phyloP scores from a whole-genome alignment of 2,113 vertebrate genomes.

The Lagopus muta region DNA sequence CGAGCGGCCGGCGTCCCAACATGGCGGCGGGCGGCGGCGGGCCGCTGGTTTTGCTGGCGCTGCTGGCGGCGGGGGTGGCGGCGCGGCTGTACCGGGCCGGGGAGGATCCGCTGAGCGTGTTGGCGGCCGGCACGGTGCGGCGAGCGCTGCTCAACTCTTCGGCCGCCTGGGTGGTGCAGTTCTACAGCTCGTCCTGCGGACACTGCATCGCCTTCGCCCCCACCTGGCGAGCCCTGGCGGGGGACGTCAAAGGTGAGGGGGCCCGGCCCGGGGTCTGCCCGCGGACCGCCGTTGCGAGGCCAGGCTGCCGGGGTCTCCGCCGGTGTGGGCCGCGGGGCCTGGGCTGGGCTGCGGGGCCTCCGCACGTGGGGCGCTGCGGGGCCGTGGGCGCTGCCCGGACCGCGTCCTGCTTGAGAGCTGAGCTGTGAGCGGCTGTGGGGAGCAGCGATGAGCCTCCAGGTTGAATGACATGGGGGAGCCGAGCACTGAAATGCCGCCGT shows the following conservation, averaged over 20 bases:
- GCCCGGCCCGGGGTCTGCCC: neutral
- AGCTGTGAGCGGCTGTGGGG: accelerated
- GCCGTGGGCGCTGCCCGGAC: too few species aligned
- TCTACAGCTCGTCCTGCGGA: conserved; percentile 95
- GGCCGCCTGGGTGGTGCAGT: conserved; percentile 93
- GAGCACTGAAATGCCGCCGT: neutral
- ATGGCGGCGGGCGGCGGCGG: neutral
- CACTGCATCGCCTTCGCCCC: conserved; percentile 94
- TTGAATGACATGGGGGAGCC: neutral
- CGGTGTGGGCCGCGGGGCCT: neutral
- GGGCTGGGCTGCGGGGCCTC: neutral
- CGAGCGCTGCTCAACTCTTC: conserved; percentile 83
- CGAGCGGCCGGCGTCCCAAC: neutral
- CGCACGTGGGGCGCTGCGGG: neutral
- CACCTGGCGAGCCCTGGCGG: conserved; percentile 90
- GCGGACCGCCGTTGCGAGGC: too few species aligned
- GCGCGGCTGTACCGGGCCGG: conserved; percentile 82
- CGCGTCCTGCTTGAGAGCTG: too few species aligned
- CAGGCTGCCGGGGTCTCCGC: neutral
- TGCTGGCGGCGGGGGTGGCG: conserved; percentile 39
- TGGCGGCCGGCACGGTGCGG: conserved; percentile 80
- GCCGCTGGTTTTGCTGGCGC: neutral
- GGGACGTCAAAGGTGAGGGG: conserved; percentile 88
- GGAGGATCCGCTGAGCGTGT: conserved; percentile 85
- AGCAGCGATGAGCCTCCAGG: neutral